Conservation (phyloP, 2,113 vertebrate genomes). For the Lampris megalopsis region DNA sequence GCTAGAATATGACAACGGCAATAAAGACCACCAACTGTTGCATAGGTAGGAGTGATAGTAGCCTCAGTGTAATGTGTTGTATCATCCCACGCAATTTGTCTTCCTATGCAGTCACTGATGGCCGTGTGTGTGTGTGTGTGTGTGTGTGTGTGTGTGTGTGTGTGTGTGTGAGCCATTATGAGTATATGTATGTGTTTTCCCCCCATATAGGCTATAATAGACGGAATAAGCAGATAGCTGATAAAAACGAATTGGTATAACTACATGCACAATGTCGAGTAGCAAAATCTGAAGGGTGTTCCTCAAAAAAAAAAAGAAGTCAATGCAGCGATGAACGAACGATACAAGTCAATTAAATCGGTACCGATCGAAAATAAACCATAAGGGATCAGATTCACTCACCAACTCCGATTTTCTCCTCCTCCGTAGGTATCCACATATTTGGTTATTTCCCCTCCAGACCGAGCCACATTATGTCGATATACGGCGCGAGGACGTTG, state of each 20-base stretch:
- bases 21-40: conserved; percentile 31
- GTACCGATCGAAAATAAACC: conserved; percentile 20
- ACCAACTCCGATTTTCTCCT: conserved; percentile 96
- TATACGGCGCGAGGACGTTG: conserved; percentile 68
- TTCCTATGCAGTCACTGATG: conserved; percentile 68
- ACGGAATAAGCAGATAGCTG: neutral
- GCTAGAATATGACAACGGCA: neutral
- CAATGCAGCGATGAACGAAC: neutral
- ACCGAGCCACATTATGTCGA: conserved; percentile 75
- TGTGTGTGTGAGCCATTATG: conserved; percentile 68
- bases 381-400: conserved; percentile 69
- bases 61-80: conserved; percentile 63
- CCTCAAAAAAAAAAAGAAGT: conserved; percentile 18
- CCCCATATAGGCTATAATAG: conserved; percentile 48
- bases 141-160: conserved; percentile 59
- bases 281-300: conserved; percentile 33
- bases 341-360: conserved; percentile 32
- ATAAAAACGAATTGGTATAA: too few species aligned
- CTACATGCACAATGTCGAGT: conserved; percentile 29
- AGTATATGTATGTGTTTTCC: conserved; percentile 58
- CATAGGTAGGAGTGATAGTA: conserved; percentile 41
- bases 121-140: conserved; percentile 61
- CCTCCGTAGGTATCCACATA: conserved; percentile 95
- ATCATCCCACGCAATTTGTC: conserved; percentile 80
- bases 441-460: conserved; percentile 77